Conservation (phyloP, 2,797 vertebrate genomes). For the Chanos chanos region DNA sequence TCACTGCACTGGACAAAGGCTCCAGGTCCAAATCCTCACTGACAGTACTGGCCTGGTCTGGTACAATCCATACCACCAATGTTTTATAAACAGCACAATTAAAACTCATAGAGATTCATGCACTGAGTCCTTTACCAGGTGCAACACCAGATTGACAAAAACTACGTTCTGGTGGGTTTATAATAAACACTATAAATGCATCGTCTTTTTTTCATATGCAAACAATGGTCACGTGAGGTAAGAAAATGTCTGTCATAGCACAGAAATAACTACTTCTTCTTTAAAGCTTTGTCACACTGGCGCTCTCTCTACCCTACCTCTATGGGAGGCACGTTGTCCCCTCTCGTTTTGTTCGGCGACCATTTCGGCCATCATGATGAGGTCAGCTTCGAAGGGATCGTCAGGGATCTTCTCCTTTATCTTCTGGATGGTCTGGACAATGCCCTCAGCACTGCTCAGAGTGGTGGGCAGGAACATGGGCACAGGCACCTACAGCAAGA, state of each 20-base stretch:
- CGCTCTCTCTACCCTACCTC: too few relatives aligned
- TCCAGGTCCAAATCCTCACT: conserved; percentile 89
- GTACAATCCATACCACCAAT: not conserved
- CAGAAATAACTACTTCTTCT: too few relatives aligned
- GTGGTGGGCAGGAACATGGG: conserved; percentile 89
- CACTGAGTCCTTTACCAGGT: too few relatives aligned
- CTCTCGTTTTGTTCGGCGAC: conserved; percentile 87
- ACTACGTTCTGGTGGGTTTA: too few relatives aligned
- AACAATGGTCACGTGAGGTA: too few relatives aligned
- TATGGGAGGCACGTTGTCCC: conserved; percentile 44
- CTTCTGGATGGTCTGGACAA: conserved; percentile 84
- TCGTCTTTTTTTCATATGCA: too few relatives aligned
- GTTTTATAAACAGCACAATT: not conserved
- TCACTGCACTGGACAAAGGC: conserved; percentile 83
- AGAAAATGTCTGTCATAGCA: too few relatives aligned
- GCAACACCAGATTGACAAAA: too few relatives aligned
- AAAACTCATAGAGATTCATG: too few relatives aligned
- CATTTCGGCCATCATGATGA: conserved; percentile 97
- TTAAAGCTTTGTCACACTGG: too few relatives aligned
- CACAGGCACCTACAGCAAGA: conserved; percentile 79
- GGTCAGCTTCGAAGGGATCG: conserved; percentile 89
- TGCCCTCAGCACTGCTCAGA: conserved; percentile 79
- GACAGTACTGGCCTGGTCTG: conserved; percentile 84
- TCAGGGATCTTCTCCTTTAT: conserved; percentile 88
- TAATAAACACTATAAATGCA: too few relatives aligned